Evolutionary conservation across 2,113 vertebrate species (phyloP).

Genomic region (Esox niger): DNA sequence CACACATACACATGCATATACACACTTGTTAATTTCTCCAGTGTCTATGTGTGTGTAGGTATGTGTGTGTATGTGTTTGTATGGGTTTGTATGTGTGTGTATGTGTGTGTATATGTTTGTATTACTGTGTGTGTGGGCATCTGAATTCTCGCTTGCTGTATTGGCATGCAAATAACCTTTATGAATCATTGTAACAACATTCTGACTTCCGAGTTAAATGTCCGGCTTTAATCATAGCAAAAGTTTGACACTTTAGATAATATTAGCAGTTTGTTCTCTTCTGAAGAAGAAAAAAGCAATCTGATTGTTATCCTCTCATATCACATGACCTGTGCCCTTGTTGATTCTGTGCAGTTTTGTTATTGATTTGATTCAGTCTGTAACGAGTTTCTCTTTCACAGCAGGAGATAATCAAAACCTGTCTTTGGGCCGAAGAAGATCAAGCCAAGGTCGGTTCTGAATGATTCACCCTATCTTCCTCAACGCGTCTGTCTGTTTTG

Average conservation of each 20-base stretch:
- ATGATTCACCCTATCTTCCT: conserved; percentile 57
- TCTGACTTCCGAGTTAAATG: no score
- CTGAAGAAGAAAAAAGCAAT: not conserved
- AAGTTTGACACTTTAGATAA: not conserved
- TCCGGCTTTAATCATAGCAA: not conserved
- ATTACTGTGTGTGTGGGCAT: conserved; percentile 10
- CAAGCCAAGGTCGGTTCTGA: conserved; percentile 69
- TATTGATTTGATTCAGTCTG: conserved; percentile 54
- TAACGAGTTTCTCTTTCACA: conserved; percentile 41
- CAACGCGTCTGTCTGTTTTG: conserved; percentile 57
- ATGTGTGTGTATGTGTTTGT: no score
- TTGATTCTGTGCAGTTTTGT: conserved; percentile 40
- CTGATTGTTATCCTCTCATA: conserved; percentile 3
- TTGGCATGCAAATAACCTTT: not conserved
- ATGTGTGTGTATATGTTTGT: conserved; percentile 10
- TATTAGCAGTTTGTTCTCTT: not conserved
- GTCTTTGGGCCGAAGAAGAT: conserved; percentile 46
- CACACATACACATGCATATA: no score
- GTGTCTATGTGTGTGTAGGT: conserved; percentile 20
- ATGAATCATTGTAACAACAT: no score
- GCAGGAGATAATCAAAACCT: conserved; percentile 36
- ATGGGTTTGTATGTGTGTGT: conserved; percentile 25
- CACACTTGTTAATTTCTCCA: no score
- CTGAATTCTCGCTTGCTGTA: not conserved
- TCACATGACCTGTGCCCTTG: conserved; percentile 10